These are phyloP conservation scores for Drosophila austrosaltans DNA, from an alignment of 2,888 invertebrate genomes.

Conservation along the genomic window DNA sequence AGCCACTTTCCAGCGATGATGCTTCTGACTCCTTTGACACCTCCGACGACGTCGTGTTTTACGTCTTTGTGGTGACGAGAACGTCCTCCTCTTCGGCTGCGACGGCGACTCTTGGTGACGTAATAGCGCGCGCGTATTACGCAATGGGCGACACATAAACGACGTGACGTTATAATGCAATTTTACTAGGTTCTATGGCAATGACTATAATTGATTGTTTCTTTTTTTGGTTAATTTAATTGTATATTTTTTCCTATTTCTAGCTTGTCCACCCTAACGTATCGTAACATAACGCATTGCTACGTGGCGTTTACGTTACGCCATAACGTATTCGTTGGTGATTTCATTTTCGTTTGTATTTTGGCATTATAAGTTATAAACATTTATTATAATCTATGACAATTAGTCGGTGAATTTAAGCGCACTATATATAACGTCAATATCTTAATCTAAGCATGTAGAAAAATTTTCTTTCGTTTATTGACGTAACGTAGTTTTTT, in stretches of 20 bases:
- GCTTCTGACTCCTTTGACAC: slow-evolving; percentile 63
- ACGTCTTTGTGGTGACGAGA: slow-evolving; percentile 17
- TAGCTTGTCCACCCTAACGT: slow-evolving; percentile 48
- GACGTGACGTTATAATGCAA: slow-evolving; percentile 17
- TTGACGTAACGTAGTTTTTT: slow-evolving; percentile 29
- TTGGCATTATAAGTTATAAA: slow-evolving; percentile 78
- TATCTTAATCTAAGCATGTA: slow-evolving; percentile 66
- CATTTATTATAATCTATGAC: slow-evolving; percentile 77
- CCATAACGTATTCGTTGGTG: slow-evolving; percentile 73
- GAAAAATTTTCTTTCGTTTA: slow-evolving; percentile 52
- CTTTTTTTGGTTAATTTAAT: slow-evolving; percentile 14
- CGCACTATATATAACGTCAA: slow-evolving; percentile 29
- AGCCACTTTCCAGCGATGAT: slow-evolving; percentile 67
- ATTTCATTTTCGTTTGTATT: slow-evolving; percentile 82
- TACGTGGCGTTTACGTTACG: slow-evolving; percentile 68
- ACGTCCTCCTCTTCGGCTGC: slow-evolving; percentile 2
- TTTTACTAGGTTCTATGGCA: slow-evolving; percentile 34
- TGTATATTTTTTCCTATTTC: slow-evolving; percentile 21
- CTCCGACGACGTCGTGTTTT: slow-evolving; percentile 28
- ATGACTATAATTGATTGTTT: slow-evolving; percentile 49
- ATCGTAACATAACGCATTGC: slow-evolving; percentile 63
- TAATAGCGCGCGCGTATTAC: slow-evolving; percentile 68
- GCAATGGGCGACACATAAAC: slow-evolving; percentile 76
- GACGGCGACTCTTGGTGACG: slow-evolving; percentile 44
- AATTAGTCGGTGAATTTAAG: slow-evolving; percentile 27